phyloP scores from a whole-genome alignment of 2,113 vertebrate species.

The Eptatretus burgeri region DNA sequence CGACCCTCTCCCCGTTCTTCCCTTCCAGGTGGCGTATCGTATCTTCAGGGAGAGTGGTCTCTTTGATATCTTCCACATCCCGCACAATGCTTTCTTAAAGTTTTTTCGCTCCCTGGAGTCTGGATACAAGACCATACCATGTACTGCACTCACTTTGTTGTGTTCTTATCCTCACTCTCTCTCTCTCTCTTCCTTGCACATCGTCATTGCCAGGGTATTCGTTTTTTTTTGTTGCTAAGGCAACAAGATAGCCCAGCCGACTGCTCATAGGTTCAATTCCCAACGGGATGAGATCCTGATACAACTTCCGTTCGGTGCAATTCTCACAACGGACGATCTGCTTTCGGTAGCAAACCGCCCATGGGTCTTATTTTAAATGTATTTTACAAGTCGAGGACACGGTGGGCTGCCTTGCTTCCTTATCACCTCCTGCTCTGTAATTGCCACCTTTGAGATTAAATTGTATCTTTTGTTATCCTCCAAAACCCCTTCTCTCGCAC shows the following conservation, averaged over 20 bases:
- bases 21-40: conserved; percentile 50
- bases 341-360: too few species aligned
- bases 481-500: conserved; percentile 7
- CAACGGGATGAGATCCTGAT: not conserved
- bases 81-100: conserved; percentile 81
- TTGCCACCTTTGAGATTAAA: too few species aligned
- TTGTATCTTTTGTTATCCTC: not conserved
- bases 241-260: not conserved
- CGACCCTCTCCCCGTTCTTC: not conserved
- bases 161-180: not conserved
- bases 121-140: conserved; percentile 86
- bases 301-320: not conserved
- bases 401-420: not conserved
- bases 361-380: too few species aligned
- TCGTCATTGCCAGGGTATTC: too few species aligned
- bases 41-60: conserved; percentile 89
- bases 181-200: not conserved
- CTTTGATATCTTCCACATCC: conserved; percentile 83
- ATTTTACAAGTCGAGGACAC: not conserved
- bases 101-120: conserved; percentile 90
- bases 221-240: not conserved
- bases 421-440: not conserved
- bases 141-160: conserved; percentile 16
- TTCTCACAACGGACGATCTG: too few species aligned
- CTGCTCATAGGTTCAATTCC: not conserved